A percentile compares a stretch with the other conserved stretches of the same genome.
phyloP scores from a whole-genome alignment of 2,888 invertebrate species.

The Plagodis pulveraria region DNA sequence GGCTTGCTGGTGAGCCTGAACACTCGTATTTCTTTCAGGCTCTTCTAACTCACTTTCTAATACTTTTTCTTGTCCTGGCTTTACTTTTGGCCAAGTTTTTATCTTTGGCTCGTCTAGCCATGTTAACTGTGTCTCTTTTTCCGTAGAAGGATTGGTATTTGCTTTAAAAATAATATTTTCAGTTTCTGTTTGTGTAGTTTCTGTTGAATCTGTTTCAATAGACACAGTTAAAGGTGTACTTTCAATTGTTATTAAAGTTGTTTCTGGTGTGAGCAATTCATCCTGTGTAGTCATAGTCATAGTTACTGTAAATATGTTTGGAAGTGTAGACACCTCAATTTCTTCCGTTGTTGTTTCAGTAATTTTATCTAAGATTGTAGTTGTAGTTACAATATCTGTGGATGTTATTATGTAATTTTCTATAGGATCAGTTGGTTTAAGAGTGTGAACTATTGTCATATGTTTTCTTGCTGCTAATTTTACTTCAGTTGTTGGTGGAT shows the following conservation, averaged over 20 bases:
- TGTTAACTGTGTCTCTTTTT: slow-evolving; percentile 1
- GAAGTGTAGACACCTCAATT: neutral
- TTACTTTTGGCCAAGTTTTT: slow-evolving; percentile 49
- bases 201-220: slow-evolving; percentile 1
- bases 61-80: slow-evolving; percentile 27
- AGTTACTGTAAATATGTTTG: slow-evolving; percentile 1
- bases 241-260: slow-evolving; percentile 20
- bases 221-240: neutral
- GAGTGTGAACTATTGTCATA: neutral
- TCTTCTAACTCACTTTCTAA: slow-evolving; percentile 40
- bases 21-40: slow-evolving; percentile 31
- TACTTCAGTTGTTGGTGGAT: slow-evolving; percentile 31
- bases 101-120: slow-evolving; percentile 6
- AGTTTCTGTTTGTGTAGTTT: neutral
- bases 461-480: neutral
- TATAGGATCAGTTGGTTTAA: neutral
- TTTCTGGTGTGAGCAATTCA: slow-evolving; percentile 8
- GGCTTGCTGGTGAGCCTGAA: slow-evolving; percentile 48
- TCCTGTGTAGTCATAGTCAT: neutral
- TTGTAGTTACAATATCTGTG: neutral
- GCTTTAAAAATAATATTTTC: no score
- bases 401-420: neutral
- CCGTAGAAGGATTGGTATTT: neutral
- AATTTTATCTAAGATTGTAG: neutral
- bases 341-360: slow-evolving; percentile 1